phyloP scores from a whole-genome alignment of 2,113 vertebrate genomes.

The Chitala chitala region DNA sequence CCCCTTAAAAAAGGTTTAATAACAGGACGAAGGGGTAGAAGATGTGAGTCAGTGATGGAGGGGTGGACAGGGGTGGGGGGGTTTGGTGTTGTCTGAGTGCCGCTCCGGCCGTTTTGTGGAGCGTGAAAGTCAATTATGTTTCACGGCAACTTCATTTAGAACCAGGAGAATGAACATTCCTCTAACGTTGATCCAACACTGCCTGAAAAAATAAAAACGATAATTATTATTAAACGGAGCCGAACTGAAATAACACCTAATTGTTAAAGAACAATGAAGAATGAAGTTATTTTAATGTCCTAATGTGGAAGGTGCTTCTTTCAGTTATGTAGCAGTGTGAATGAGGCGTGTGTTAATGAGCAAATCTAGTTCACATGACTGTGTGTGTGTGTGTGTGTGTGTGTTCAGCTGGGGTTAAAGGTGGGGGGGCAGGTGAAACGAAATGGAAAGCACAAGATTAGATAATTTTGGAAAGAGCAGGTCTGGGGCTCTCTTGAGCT shows the following conservation, averaged over 20 bases:
- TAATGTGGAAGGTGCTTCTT: constrained; percentile 5
- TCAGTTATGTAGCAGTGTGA: constrained; percentile 26
- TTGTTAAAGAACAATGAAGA: background rate
- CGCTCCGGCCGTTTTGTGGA: background rate
- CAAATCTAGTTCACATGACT: constrained; percentile 36
- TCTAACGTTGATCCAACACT: background rate
- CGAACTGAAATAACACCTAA: background rate
- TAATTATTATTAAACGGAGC: too few relatives aligned
- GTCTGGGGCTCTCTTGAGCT: background rate
- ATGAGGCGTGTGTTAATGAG: constrained; percentile 17
- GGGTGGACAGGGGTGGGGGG: background rate
- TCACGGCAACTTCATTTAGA: background rate
- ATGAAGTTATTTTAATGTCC: background rate
- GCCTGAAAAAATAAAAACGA: background rate
- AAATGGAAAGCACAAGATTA: constrained; percentile 36
- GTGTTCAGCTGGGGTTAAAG: too few relatives aligned
- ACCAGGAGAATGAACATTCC: background rate
- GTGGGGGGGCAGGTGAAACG: constrained; percentile 15
- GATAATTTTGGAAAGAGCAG: background rate
- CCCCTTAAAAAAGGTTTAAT: background rate
- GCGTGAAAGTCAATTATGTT: background rate
- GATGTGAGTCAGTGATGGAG: background rate
- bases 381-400: too few relatives aligned
- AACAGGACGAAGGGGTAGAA: background rate
- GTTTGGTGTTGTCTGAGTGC: background rate